A percentile compares a stretch with the other conserved stretches of the same genome.
These are phyloP conservation scores for Plusia festucae DNA, from an alignment of 2,888 invertebrate species.

Conservation along the genomic window DNA sequence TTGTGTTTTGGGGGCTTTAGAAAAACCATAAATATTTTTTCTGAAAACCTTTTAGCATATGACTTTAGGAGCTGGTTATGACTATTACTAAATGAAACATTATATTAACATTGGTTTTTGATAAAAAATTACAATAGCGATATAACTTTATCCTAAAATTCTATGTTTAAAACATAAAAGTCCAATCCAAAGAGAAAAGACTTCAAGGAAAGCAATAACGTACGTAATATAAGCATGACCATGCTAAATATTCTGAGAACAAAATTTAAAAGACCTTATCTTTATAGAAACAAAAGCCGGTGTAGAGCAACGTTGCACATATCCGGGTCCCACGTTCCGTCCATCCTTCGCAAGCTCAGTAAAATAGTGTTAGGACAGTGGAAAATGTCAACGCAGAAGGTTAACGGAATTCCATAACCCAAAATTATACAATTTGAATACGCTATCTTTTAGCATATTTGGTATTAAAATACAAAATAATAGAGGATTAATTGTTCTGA, in stretches of 20 bases:
- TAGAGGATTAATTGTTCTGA: no score
- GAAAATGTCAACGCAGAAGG: constrained; percentile 17
- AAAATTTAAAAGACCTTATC: neutral
- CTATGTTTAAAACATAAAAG: neutral
- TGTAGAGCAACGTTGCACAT: constrained; percentile 40
- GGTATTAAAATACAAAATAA: no score
- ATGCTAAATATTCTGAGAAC: neutral
- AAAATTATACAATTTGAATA: no score
- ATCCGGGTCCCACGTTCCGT: constrained; percentile 28
- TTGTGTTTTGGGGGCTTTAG: no score
- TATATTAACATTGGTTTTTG: no score
- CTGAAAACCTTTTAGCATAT: neutral
- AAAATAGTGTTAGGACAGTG: constrained; percentile 15
- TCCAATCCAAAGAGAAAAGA: neutral
- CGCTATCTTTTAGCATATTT: no score
- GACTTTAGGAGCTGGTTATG: no score
- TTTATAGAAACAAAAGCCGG: constrained; percentile 6
- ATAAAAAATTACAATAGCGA: no score
- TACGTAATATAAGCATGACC: neutral
- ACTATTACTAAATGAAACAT: no score
- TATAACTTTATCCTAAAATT: no score
- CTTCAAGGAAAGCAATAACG: neutral
- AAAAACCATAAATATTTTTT: neutral
- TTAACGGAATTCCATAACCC: neutral
- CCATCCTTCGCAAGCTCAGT: constrained; percentile 30